phyloP scores from a whole-genome alignment of 2,113 vertebrate species.

The Lota lota region DNA sequence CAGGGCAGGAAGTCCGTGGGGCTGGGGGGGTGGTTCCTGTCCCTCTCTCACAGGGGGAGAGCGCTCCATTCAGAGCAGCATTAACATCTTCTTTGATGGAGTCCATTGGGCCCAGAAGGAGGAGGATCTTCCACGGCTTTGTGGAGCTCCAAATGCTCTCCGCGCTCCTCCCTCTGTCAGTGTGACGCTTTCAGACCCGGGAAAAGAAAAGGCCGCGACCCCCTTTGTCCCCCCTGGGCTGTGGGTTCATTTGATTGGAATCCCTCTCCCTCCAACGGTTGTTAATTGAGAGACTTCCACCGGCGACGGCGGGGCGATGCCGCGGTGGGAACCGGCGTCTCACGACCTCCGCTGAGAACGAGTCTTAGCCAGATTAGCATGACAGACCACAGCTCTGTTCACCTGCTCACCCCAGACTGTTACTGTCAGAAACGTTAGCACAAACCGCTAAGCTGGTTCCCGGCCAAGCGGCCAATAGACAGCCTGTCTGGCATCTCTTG shows the following conservation, averaged over 20 bases:
- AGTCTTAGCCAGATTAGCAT: conserved; percentile 50
- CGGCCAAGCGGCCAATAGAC: conserved; percentile 22
- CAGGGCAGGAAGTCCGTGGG: conserved; percentile 56
- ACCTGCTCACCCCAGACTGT: conserved; percentile 45
- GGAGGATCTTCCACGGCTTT: conserved; percentile 70
- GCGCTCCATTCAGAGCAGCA: conserved; percentile 62
- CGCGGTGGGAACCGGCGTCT: conserved; percentile 59
- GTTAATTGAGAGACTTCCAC: conserved; percentile 66
- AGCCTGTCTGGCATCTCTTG: conserved; percentile 27
- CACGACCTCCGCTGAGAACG: conserved; percentile 46
- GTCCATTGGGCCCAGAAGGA: conserved; percentile 69
- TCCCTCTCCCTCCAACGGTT: conserved; percentile 56
- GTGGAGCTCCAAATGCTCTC: conserved; percentile 69
- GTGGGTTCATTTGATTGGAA: conserved; percentile 55
- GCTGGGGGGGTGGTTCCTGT: conserved; percentile 48
- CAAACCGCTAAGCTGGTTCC: conserved; percentile 50
- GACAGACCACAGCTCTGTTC: conserved; percentile 53
- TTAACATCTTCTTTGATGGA: conserved; percentile 75
- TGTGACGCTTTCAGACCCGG: conserved; percentile 61
- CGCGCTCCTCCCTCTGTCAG: conserved; percentile 59
- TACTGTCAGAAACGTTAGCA: conserved; percentile 54
- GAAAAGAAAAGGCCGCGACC: conserved; percentile 73
- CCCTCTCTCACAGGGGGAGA: conserved; percentile 72
- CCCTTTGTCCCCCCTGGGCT: conserved; percentile 61
- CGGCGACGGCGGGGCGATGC: conserved; percentile 33